Percentiles rank a stretch among this genome's conserved stretches.
phyloP scores from a whole-genome alignment of 2,888 invertebrate genomes.

The Epirrita christyi region DNA sequence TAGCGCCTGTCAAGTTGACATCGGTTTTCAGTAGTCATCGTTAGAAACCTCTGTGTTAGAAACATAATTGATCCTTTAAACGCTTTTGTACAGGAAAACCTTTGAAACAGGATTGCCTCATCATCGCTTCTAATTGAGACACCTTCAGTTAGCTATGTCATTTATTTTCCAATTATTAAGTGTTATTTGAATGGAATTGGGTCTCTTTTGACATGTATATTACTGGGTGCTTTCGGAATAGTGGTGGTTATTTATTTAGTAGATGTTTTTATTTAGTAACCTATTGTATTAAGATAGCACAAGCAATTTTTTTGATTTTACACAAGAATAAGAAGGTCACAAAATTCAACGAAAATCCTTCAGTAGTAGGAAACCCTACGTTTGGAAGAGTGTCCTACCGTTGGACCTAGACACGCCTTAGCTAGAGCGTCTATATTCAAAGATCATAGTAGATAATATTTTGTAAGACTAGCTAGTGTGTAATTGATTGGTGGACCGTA shows the following conservation, averaged over 20 bases:
- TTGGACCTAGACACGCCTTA: no score
- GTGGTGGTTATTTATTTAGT: neutral
- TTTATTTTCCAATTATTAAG: constrained; percentile 3
- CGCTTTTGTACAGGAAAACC: constrained; percentile 6
- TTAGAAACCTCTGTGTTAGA: neutral
- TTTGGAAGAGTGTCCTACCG: no score
- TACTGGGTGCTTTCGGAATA: neutral
- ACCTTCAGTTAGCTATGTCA: neutral
- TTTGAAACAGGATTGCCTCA: constrained; percentile 6
- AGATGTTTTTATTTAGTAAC: neutral
- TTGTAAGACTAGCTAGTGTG: no score
- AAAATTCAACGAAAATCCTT: no score
- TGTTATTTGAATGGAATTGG: neutral
- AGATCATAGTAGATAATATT: no score
- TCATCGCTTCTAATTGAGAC: constrained; percentile 13
- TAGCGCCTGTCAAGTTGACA: neutral
- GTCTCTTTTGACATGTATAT: neutral
- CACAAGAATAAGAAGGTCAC: no score
- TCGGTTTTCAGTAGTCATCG: neutral
- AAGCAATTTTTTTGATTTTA: no score
- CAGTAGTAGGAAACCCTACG: no score
- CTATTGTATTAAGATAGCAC: no score
- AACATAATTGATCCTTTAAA: constrained; percentile 1
- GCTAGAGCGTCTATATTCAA: no score
- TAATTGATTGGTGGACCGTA: no score